Evolutionary conservation across 2,797 vertebrate species (phyloP).

Genomic region (Chelmon rostratus): DNA sequence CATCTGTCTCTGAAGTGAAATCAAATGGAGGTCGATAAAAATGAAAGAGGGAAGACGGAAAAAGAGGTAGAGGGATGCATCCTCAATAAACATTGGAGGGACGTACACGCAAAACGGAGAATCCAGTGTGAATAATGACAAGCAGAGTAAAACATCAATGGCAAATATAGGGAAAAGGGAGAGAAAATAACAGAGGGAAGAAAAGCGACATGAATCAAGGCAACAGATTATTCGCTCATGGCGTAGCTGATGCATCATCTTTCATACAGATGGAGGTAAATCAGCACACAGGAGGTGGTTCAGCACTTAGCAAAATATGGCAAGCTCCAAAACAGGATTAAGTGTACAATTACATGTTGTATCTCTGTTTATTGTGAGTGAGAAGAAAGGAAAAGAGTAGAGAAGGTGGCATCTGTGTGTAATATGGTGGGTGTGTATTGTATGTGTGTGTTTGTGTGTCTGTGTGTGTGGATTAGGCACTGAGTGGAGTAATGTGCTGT

Average conservation of each 20-base stretch:
- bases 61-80: conserved; percentile 18
- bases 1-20: conserved; percentile 37
- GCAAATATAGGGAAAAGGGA: conserved; percentile 42
- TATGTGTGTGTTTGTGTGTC: conserved; percentile 26
- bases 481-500: conserved; percentile 59
- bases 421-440: conserved; percentile 17
- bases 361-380: conserved; percentile 27
- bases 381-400: conserved; percentile 37
- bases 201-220: conserved; percentile 53
- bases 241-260: conserved; percentile 54
- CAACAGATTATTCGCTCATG: conserved; percentile 57
- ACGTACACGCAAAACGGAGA: conserved; percentile 21
- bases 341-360: conserved; percentile 59
- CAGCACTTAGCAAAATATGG: conserved; percentile 55
- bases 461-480: conserved; percentile 40
- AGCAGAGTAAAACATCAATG: conserved; percentile 49
- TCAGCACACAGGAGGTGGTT: conserved; percentile 54
- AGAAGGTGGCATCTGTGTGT: conserved; percentile 31
- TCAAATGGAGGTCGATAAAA: conserved; percentile 34
- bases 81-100: conserved; percentile 27
- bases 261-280: conserved; percentile 63
- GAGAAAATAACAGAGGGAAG: conserved; percentile 31
- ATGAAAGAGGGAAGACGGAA: conserved; percentile 13
- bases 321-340: conserved; percentile 63
- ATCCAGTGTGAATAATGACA: conserved; percentile 57